Percentiles rank a stretch among this genome's conserved stretches.
phyloP scores from a whole-genome alignment of 1,140 invertebrate genomes.

The Riptortus pedestris region DNA sequence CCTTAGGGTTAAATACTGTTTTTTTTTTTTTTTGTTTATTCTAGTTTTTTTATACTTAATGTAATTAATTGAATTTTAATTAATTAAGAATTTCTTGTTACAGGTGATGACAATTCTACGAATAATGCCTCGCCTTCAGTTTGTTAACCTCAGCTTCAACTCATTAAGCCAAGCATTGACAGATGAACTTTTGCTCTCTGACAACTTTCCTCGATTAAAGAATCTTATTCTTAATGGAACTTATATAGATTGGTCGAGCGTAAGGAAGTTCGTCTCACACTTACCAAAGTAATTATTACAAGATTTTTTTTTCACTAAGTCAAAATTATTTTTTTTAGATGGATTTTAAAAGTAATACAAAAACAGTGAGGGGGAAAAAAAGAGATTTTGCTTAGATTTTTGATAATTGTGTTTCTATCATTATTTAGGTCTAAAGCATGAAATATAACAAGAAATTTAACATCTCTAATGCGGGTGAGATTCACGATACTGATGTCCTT shows the following conservation, averaged over 20 bases:
- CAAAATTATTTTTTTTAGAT: too few relatives aligned
- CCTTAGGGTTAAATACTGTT: too few relatives aligned
- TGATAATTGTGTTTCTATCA: too few relatives aligned
- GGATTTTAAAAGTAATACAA: not conserved
- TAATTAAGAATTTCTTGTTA: too few relatives aligned
- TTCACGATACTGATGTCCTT: too few relatives aligned
- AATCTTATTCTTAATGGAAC: conserved; percentile 69
- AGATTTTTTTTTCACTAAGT: not conserved
- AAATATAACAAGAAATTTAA: too few relatives aligned
- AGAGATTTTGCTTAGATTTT: too few relatives aligned
- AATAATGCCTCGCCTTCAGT: conserved; percentile 75
- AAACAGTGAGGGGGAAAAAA: not conserved
- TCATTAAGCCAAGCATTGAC: conserved; percentile 46
- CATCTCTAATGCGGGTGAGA: too few relatives aligned
- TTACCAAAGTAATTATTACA: conserved; percentile 45
- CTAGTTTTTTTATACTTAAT: too few relatives aligned
- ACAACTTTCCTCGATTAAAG: conserved; percentile 31
- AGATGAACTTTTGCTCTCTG: conserved; percentile 24
- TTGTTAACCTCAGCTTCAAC: conserved; percentile 86
- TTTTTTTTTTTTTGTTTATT: too few relatives aligned
- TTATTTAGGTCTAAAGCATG: too few relatives aligned
- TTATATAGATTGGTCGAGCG: conserved; percentile 67
- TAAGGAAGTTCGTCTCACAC: conserved; percentile 62
- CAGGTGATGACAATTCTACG: conserved; percentile 74
- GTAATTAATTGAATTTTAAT: too few relatives aligned